A percentile compares a stretch with the other conserved stretches of the same genome.
phyloP scores from a whole-genome alignment of 2,113 vertebrate genomes.

The Colinus virginianus region DNA sequence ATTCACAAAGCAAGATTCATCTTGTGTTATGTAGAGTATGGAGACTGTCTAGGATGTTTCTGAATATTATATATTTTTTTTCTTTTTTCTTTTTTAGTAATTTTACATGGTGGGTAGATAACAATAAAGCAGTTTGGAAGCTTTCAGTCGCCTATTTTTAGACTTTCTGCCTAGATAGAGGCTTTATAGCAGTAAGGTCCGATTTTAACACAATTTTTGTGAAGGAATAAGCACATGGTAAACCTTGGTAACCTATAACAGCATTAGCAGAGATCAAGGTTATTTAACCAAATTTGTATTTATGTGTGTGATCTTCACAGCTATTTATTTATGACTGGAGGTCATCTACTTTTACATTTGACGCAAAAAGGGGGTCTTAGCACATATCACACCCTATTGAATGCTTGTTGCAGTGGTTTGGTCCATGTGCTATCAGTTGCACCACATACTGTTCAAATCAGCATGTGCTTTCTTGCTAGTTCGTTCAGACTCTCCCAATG shows the following conservation, averaged over 20 bases:
- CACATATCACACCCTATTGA: not conserved
- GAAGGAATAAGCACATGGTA: not conserved
- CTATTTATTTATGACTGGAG: not conserved
- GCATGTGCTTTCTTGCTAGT: not conserved
- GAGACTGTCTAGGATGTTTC: slow-evolving; percentile 14
- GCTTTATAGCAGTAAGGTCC: not conserved
- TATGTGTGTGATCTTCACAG: rapidly evolving
- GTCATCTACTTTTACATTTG: not conserved
- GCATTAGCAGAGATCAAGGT: not conserved
- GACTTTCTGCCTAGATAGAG: not conserved
- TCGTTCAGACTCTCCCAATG: not conserved
- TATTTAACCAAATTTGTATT: not conserved
- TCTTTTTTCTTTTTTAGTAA: slow-evolving; percentile 26
- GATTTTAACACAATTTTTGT: not conserved
- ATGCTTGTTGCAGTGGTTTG: not conserved
- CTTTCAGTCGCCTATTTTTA: slow-evolving; percentile 18
- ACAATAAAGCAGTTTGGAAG: slow-evolving; percentile 13
- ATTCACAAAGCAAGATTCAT: slow-evolving; percentile 43
- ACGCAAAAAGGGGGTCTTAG: not conserved
- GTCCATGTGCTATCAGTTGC: not conserved
- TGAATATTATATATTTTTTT: not conserved
- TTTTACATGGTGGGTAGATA: slow-evolving; percentile 24
- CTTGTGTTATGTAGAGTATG: slow-evolving; percentile 21
- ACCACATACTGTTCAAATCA: not conserved
- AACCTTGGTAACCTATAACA: not conserved